Base-by-base conservation (phyloP, 1,140 invertebrate species). In the Telenomus remus region DNA sequence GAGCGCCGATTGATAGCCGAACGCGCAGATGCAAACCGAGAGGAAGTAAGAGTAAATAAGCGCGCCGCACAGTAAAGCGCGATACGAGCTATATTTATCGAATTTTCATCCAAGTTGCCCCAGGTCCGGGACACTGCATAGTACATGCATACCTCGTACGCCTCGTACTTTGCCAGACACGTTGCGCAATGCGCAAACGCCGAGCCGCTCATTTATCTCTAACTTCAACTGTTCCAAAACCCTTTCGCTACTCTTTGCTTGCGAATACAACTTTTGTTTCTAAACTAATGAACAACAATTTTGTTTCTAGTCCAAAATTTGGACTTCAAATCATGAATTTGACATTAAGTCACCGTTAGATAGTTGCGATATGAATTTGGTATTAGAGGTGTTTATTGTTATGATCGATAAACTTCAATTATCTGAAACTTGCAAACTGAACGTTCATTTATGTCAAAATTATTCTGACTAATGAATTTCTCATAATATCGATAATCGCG, bases 81-180 rank as follows among this genome's bases (percentile, higher is more conserved):
- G 48, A 69, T 64, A 46, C 65, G 53, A 69, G 77, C 78, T 79
- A 79, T 79, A 79, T 79, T 79, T 79, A 79, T 79, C 74, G 74
- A 66, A 78, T 78, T 80, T 74, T 80, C 79, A 78, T 80, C 66
- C 73, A 68, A 66, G 76, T 80, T 80, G 63, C 68, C 75, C 69
- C 64, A 78, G 79, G 79, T 80, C 79, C 79, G 79, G 79, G 76
- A 78, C 76, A 55, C 54, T 57, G 39, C 79, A 54, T 68, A 71
- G 66, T 33, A 61, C 66, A 60, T 60, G 69, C 65, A 65, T 69
- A 73, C 54, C 60, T 77, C 72, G 75, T 68, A 57, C 60, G 70
- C 54, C 60, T 77, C 72, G 75, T 68, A 57, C 60, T 59, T 64
- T 70, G 72, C 76, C 76, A 80, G 72, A 65, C 55, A 47, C 54